Evolutionary conservation across 2,888 invertebrate genomes (phyloP).

Genomic region (Spicauda simplicius): DNA sequence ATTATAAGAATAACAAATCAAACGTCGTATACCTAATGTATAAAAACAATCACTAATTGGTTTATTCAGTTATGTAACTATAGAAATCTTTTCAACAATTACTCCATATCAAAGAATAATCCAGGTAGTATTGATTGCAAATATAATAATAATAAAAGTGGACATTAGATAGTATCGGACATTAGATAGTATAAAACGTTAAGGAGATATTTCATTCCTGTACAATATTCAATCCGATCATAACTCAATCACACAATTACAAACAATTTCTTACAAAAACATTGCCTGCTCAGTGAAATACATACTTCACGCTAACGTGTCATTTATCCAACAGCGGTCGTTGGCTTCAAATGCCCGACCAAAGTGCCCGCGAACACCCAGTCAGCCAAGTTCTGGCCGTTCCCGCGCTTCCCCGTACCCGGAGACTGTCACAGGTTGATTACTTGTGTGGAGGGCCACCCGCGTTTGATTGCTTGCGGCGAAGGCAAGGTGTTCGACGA

Average conservation of each 20-base stretch:
- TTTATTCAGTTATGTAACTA: too few species aligned
- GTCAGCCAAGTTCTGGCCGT: slow-evolving; percentile 96
- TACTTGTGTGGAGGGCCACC: slow-evolving; percentile 95
- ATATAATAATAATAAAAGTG: too few species aligned
- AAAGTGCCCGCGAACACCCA: slow-evolving; percentile 92
- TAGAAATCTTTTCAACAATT: too few species aligned
- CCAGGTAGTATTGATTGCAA: too few species aligned
- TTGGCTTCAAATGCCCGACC: slow-evolving; percentile 96
- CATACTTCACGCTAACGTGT: slow-evolving; percentile 30
- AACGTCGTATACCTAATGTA: too few species aligned
- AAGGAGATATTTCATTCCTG: background rate
- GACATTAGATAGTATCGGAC: too few species aligned
- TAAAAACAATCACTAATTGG: too few species aligned
- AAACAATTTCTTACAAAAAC: slow-evolving; percentile 4
- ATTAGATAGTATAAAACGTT: too few species aligned
- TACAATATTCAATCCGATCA: background rate
- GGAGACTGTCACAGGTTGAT: slow-evolving; percentile 94
- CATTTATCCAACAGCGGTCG: slow-evolving; percentile 86
- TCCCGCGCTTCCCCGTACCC: slow-evolving; percentile 94
- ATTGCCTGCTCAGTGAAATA: slow-evolving; percentile 4
- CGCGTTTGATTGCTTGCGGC: slow-evolving; percentile 94
- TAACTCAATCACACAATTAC: slow-evolving; percentile 8
- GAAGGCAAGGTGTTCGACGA: slow-evolving; percentile 95
- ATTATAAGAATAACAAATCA: too few species aligned
- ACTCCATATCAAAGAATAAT: too few species aligned